Conservation (phyloP, 1,140 invertebrate genomes). For the Cotesia glomerata region DNA sequence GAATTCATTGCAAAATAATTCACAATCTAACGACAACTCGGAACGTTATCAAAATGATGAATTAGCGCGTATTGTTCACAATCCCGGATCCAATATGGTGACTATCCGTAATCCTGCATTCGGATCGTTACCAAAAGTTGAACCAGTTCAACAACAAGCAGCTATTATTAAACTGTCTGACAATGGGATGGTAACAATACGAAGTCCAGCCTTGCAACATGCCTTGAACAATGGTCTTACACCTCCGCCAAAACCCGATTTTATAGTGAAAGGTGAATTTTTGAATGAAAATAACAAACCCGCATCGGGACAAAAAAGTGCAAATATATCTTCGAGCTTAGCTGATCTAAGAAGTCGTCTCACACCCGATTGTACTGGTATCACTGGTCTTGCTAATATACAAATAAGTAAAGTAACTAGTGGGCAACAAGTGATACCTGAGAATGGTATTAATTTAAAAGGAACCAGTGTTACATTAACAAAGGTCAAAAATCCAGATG, state of each 20-base stretch:
- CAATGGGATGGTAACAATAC: conserved; percentile 81
- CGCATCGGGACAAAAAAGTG: conserved; percentile 33
- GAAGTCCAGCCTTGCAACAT: conserved; percentile 70
- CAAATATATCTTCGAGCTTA: conserved; percentile 49
- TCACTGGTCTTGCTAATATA: conserved; percentile 56
- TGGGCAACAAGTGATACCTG: conserved; percentile 55
- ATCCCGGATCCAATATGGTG: conserved; percentile 71
- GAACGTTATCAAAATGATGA: conserved; percentile 41
- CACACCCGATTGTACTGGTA: conserved; percentile 46
- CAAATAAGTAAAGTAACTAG: conserved; percentile 61
- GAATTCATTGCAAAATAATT: background rate
- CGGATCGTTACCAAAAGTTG: conserved; percentile 65
- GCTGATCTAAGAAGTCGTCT: conserved; percentile 51
- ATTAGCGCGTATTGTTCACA: conserved; percentile 55
- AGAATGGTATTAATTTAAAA: conserved; percentile 58
- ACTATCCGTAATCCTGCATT: conserved; percentile 75
- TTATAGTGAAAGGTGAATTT: conserved; percentile 56
- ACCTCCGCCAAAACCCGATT: conserved; percentile 56
- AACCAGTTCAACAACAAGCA: conserved; percentile 62
- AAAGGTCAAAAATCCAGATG: conserved; percentile 48
- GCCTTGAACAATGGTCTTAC: conserved; percentile 59
- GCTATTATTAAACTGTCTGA: conserved; percentile 73
- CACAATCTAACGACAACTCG: conserved; percentile 19
- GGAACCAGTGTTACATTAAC: conserved; percentile 60
- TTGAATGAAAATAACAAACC: conserved; percentile 28